Evolutionary conservation across 2,797 vertebrate species (phyloP).

Genomic region (Salarias fasciatus): DNA sequence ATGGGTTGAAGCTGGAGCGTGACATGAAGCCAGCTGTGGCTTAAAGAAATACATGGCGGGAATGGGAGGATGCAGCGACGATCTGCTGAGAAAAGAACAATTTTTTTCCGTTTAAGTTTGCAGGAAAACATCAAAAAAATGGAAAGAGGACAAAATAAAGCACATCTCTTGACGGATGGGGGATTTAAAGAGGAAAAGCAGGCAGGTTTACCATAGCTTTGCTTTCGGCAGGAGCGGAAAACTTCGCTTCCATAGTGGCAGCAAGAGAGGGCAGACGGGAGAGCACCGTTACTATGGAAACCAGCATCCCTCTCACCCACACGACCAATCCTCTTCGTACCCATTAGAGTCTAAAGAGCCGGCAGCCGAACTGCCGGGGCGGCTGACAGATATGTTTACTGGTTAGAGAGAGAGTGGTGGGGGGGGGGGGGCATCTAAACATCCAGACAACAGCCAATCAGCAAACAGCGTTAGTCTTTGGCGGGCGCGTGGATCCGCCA

Average conservation of each 20-base stretch:
- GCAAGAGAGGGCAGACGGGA: conserved; percentile 96
- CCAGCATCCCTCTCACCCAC: conserved; percentile 83
- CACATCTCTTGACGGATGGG: too few species aligned
- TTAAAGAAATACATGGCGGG: conserved; percentile 47
- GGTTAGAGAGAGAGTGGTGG: conserved; percentile 72
- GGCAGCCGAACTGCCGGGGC: conserved; percentile 66
- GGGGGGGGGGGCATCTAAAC: conserved; percentile 60
- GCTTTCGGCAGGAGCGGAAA: conserved; percentile 99
- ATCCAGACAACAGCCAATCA: conserved; percentile 65
- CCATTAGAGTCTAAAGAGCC: conserved; percentile 82
- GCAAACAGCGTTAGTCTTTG: conserved; percentile 61
- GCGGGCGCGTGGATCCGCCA: too few species aligned
- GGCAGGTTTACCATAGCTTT: conserved; percentile 97
- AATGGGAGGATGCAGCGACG: too few species aligned
- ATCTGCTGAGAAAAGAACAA: too few species aligned
- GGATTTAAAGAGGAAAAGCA: conserved; percentile 9
- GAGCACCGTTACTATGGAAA: conserved; percentile 96
- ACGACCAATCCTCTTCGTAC: conserved; percentile 82
- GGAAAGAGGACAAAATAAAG: conserved; percentile 27
- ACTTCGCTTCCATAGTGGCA: conserved; percentile 99
- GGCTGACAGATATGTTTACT: conserved; percentile 74
- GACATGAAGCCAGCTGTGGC: conserved; percentile 58
- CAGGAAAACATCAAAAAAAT: too few species aligned
- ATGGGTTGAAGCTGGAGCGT: conserved; percentile 49
- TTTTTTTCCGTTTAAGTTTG: too few species aligned